Evolutionary conservation across 2,113 vertebrate species (phyloP).

Genomic region (Amphiprion percula): DNA sequence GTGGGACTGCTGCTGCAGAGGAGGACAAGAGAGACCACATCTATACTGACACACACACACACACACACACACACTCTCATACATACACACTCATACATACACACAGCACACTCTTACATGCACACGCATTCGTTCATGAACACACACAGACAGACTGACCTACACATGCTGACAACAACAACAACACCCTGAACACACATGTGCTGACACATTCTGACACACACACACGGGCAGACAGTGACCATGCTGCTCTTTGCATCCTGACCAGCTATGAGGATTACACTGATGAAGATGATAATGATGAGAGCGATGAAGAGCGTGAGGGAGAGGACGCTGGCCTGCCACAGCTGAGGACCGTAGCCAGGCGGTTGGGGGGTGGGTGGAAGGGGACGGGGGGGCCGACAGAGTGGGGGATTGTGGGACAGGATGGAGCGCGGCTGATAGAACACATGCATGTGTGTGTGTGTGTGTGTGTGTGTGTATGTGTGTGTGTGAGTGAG

Average conservation of each 20-base stretch:
- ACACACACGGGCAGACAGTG: slow-evolving; percentile 50
- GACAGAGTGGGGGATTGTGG: slow-evolving; percentile 52
- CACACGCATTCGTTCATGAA: slow-evolving; percentile 25
- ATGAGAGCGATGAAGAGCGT: slow-evolving; percentile 70
- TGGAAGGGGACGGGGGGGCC: not conserved
- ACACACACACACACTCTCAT: not conserved
- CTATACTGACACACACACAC: slow-evolving; percentile 36
- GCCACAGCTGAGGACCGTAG: slow-evolving; percentile 81
- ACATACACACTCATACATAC: not conserved
- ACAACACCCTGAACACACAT: slow-evolving; percentile 53
- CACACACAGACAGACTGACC: slow-evolving; percentile 49
- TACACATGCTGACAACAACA: slow-evolving; percentile 63
- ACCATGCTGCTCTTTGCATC: slow-evolving; percentile 62
- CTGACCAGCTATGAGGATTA: slow-evolving; percentile 76
- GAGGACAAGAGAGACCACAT: slow-evolving; percentile 69
- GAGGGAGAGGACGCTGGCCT: slow-evolving; percentile 72
- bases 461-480: slow-evolving; percentile 32
- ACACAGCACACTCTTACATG: slow-evolving; percentile 38
- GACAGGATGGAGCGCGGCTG: slow-evolving; percentile 66
- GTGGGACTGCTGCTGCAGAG: slow-evolving; percentile 70
- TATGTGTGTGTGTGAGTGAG: slow-evolving; percentile 15
- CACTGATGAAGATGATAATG: slow-evolving; percentile 66
- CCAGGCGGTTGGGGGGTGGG: slow-evolving; percentile 35
- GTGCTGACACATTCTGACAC: slow-evolving; percentile 58
- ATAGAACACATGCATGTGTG: slow-evolving; percentile 62